These are phyloP conservation scores for Labeo rohita DNA, from an alignment of 2,113 vertebrate genomes.

Conservation along the genomic window DNA sequence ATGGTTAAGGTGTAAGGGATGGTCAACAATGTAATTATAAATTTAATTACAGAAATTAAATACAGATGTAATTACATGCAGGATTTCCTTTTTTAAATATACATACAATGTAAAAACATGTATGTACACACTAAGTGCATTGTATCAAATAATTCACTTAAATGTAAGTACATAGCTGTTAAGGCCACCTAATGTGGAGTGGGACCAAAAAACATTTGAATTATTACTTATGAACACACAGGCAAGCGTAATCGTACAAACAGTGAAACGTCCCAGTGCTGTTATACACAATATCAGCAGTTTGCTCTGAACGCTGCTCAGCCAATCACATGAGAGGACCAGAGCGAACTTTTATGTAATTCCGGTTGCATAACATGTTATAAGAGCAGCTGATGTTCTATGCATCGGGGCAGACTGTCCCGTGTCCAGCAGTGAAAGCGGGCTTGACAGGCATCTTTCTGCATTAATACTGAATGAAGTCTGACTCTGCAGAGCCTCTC, in stretches of 20 bases:
- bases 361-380: conserved; percentile 1
- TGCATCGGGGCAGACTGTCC: conserved; percentile 12
- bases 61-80: too few relatives aligned
- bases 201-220: too few relatives aligned
- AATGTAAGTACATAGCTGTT: too few relatives aligned
- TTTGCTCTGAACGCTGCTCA: background rate
- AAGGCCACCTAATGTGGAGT: too few relatives aligned
- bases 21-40: too few relatives aligned
- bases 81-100: too few relatives aligned
- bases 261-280: background rate
- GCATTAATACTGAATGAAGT: conserved; percentile 18
- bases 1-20: too few relatives aligned
- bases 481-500: background rate
- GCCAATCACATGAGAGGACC: background rate
- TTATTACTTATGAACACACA: background rate
- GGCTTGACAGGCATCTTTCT: background rate
- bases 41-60: too few relatives aligned
- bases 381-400: conserved; percentile 22
- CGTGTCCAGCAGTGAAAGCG: background rate
- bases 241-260: background rate
- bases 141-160: too few relatives aligned
- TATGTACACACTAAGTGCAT: too few relatives aligned
- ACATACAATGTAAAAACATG: too few relatives aligned
- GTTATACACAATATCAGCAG: background rate
- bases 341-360: conserved; percentile 15